Percentiles rank a stretch among this genome's conserved stretches.
These are phyloP conservation scores for Amorpha juglandis DNA, from an alignment of 2,888 invertebrate species.

Conservation along the genomic window DNA sequence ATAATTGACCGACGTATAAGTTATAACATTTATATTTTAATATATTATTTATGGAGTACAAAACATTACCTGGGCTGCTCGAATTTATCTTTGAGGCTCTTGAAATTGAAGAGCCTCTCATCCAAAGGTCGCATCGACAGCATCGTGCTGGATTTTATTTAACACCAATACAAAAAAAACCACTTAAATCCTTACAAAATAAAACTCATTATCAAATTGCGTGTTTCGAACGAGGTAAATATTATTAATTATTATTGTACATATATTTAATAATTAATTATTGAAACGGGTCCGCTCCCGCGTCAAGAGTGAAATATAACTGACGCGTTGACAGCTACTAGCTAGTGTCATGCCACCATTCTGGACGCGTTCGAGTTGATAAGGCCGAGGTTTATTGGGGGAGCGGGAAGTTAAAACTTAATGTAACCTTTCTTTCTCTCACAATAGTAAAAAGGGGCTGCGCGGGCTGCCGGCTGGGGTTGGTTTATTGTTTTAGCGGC, in stretches of 20 bases:
- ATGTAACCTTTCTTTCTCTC: conserved; percentile 14
- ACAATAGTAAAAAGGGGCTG: conserved; percentile 19
- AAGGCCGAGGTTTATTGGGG: conserved; percentile 32
- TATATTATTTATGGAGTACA: conserved; percentile 1
- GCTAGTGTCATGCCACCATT: conserved; percentile 30
- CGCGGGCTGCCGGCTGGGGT: neutral
- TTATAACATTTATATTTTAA: neutral
- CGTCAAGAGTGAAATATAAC: conserved; percentile 40
- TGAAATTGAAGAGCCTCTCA: conserved; percentile 71
- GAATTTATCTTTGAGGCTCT: conserved; percentile 73
- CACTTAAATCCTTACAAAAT: conserved; percentile 29
- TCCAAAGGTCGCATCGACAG: conserved; percentile 63
- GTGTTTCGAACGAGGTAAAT: conserved; percentile 17
- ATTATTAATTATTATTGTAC: conserved; percentile 29
- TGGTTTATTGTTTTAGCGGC: conserved; percentile 12
- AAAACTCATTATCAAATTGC: conserved; percentile 30
- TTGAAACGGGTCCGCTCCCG: conserved; percentile 24
- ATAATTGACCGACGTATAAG: neutral
- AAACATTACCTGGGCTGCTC: conserved; percentile 67
- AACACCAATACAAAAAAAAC: conserved; percentile 28
- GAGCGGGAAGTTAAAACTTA: neutral
- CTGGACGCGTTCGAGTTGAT: conserved; percentile 35
- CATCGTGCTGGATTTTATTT: conserved; percentile 54
- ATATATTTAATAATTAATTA: conserved; percentile 23
- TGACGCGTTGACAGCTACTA: conserved; percentile 37